Conservation (phyloP, 2,113 vertebrate genomes). For the Tragelaphus strepsiceros region DNA sequence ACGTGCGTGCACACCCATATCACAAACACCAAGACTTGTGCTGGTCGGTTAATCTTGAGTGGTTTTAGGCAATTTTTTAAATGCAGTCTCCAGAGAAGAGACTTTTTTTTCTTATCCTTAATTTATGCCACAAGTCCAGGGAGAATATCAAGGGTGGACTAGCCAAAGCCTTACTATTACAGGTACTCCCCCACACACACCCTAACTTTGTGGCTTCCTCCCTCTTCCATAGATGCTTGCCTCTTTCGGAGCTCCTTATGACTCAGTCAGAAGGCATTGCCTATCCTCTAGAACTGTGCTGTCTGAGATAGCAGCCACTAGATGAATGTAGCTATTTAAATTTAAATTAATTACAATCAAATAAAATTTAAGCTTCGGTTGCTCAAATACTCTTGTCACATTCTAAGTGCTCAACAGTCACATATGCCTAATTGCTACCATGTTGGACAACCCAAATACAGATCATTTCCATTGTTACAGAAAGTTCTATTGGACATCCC, state of each 20-base stretch:
- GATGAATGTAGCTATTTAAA: background rate
- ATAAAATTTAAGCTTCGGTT: background rate
- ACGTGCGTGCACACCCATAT: too few species aligned
- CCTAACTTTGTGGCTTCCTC: background rate
- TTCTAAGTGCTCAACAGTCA: background rate
- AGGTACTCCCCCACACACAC: rapidly evolving
- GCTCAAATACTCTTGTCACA: background rate
- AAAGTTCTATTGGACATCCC: background rate
- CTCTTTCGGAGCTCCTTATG: background rate
- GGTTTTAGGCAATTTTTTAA: background rate
- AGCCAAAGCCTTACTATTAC: background rate
- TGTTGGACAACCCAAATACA: rapidly evolving
- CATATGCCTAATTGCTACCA: background rate
- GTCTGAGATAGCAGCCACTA: background rate
- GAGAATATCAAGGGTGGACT: background rate
- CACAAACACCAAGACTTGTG: background rate
- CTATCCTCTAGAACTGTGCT: background rate
- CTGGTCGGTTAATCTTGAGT: background rate
- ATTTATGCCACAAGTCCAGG: background rate
- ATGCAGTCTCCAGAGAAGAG: background rate
- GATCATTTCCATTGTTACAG: background rate
- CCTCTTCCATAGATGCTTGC: rapidly evolving
- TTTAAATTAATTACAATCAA: background rate
- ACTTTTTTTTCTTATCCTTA: background rate
- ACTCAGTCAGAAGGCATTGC: background rate